phyloP scores from a whole-genome alignment of 2,113 vertebrate genomes.

The Tychaedon coryphoeus region DNA sequence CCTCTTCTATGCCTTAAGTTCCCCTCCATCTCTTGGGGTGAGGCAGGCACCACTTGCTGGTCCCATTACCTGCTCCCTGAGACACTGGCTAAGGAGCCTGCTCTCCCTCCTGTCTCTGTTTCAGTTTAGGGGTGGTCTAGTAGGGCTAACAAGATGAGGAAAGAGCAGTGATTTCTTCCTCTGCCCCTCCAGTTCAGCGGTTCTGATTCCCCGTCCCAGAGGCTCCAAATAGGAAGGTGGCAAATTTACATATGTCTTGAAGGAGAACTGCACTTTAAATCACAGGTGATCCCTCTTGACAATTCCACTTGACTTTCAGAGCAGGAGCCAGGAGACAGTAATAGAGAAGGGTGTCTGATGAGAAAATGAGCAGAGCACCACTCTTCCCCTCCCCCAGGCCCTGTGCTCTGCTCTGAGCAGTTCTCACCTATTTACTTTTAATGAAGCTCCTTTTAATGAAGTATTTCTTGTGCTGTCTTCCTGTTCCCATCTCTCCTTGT shows the following conservation, averaged over 20 bases:
- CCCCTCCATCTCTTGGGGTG: background rate
- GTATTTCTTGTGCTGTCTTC: background rate
- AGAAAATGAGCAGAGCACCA: constrained; percentile 38
- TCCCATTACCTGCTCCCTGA: background rate
- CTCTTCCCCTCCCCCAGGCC: background rate
- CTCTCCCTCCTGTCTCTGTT: background rate
- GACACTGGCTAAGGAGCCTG: background rate
- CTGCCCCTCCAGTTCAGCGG: background rate
- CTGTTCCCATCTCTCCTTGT: background rate
- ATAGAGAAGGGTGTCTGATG: constrained; percentile 7
- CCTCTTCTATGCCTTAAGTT: background rate
- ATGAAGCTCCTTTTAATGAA: background rate
- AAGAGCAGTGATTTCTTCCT: background rate
- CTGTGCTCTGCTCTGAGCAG: background rate
- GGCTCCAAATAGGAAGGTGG: background rate
- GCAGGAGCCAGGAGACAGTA: background rate
- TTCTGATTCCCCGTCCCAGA: background rate
- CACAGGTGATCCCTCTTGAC: constrained; percentile 60
- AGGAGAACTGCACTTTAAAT: constrained; percentile 35
- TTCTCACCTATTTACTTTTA: background rate
- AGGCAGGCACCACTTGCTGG: background rate
- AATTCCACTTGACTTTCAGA: constrained; percentile 64
- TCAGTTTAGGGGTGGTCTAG: background rate
- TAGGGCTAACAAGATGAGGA: background rate
- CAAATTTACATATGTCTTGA: background rate